Conservation (phyloP, 1,140 invertebrate species). For the Lepidurus packardi region DNA sequence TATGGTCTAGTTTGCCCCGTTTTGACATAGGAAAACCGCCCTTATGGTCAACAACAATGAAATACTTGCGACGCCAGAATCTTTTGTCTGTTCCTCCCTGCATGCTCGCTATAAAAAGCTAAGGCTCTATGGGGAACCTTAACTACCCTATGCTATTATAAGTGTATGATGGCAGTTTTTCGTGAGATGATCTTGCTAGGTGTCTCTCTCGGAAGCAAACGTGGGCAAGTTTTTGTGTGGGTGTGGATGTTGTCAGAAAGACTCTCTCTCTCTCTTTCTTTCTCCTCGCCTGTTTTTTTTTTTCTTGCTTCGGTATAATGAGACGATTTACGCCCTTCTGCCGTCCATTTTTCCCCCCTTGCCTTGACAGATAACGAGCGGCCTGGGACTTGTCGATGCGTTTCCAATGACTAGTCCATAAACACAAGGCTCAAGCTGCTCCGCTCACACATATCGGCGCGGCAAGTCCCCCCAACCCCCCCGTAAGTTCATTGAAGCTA, state of each 20-base stretch:
- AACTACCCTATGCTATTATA: too few species aligned
- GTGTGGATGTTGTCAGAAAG: neutral
- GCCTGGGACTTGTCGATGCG: constrained; percentile 20
- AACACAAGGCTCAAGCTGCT: constrained; percentile 14
- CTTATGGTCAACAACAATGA: too few species aligned
- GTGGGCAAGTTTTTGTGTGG: neutral
- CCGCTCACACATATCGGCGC: neutral
- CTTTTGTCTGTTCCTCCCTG: too few species aligned
- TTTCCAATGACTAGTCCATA: constrained; percentile 22
- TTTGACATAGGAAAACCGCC: too few species aligned
- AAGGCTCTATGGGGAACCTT: too few species aligned
- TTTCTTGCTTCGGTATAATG: neutral
- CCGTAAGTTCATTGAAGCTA: neutral
- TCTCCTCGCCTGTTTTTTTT: neutral
- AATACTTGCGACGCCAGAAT: too few species aligned
- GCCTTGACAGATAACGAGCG: constrained; percentile 18
- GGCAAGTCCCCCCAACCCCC: neutral
- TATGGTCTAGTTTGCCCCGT: too few species aligned
- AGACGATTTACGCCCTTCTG: constrained; percentile 21
- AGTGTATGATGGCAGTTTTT: too few species aligned
- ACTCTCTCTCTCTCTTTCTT: neutral
- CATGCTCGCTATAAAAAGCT: too few species aligned
- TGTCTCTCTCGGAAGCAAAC: too few species aligned
- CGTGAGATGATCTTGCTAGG: too few species aligned
- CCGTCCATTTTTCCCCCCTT: constrained; percentile 18